Conservation (phyloP, 2,113 vertebrate genomes). For the Bambusicola thoracicus region DNA sequence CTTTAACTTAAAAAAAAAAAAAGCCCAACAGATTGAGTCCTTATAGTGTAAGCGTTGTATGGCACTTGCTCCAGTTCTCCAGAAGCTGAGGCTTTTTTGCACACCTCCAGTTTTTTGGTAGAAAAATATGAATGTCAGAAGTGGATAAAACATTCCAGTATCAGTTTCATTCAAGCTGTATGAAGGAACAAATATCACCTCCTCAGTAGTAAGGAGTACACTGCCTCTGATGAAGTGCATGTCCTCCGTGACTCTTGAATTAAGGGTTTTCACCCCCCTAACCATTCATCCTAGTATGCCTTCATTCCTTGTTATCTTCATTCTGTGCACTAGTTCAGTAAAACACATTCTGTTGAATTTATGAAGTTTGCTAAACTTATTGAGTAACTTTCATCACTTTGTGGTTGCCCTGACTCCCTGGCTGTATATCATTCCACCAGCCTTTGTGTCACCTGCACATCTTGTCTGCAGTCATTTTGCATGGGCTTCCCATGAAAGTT, state of each 20-base stretch:
- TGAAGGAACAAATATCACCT: not conserved
- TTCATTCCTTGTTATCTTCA: not conserved
- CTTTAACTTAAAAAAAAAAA: not conserved
- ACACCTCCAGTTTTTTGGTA: not conserved
- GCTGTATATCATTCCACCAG: not conserved
- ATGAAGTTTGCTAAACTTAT: not conserved
- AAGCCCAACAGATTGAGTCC: not conserved
- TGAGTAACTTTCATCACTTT: not conserved
- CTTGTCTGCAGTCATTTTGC: not conserved
- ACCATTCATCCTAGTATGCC: not conserved
- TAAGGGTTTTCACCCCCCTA: not conserved
- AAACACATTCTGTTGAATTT: not conserved
- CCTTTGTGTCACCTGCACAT: not conserved
- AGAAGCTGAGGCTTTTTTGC: not conserved
- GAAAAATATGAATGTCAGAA: not conserved
- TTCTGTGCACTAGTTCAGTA: not conserved
- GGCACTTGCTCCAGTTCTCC: not conserved
- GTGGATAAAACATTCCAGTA: not conserved
- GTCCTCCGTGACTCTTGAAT: not conserved
- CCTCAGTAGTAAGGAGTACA: not conserved
- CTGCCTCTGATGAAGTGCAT: not conserved
- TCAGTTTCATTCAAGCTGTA: not conserved
- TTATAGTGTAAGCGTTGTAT: not conserved
- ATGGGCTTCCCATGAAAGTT: not conserved
- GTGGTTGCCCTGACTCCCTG: not conserved